Conservation (phyloP, 2,797 vertebrate genomes). For the Eulemur mongoz region DNA sequence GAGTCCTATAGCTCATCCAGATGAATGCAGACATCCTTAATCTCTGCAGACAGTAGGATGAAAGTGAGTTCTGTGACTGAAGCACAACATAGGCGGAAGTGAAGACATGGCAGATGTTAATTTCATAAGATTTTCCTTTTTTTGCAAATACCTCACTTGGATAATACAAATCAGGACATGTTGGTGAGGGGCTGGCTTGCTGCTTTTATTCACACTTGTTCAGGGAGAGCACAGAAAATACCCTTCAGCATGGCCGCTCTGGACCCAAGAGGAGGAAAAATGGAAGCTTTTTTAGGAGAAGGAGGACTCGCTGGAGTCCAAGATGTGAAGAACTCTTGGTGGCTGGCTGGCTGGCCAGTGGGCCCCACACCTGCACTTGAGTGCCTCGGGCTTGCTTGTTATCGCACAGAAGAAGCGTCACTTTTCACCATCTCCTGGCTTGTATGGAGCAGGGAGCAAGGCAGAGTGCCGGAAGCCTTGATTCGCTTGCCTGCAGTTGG, state of each 20-base stretch:
- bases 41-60: constrained; percentile 67
- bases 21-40: constrained; percentile 60
- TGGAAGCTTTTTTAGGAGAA: constrained; percentile 81
- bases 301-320: constrained; percentile 74
- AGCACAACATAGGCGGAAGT: constrained; percentile 48
- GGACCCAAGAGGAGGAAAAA: constrained; percentile 78
- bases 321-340: constrained; percentile 75
- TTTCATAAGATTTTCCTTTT: constrained; percentile 72
- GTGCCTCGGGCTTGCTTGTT: constrained; percentile 68
- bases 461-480: constrained; percentile 61
- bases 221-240: constrained; percentile 86
- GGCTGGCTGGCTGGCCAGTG: constrained; percentile 57
- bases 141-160: constrained; percentile 89
- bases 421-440: constrained; percentile 65
- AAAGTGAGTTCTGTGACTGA: constrained; percentile 75
- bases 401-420: constrained; percentile 41
- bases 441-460: constrained; percentile 73
- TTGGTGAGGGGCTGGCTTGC: constrained; percentile 84
- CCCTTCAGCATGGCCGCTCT: constrained; percentile 79
- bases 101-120: constrained; percentile 65
- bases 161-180: constrained; percentile 86
- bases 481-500: constrained; percentile 66
- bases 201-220: constrained; percentile 86
- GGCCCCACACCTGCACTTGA: constrained; percentile 48
- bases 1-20: constrained; percentile 60